phyloP scores from a whole-genome alignment of 1,140 invertebrate species.

The Lepidurus arcticus region DNA sequence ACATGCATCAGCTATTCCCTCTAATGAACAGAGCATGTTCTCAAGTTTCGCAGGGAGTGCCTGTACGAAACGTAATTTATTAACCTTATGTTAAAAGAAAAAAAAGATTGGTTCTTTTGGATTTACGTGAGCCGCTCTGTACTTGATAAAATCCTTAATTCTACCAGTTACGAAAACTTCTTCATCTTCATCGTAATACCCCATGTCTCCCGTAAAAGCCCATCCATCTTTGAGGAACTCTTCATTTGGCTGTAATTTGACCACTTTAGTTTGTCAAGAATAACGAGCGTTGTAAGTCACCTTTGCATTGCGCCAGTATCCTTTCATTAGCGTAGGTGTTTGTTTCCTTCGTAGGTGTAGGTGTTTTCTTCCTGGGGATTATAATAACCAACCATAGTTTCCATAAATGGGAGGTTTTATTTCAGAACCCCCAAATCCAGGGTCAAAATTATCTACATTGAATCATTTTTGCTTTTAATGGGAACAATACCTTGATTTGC shows the following conservation, averaged over 20 bases:
- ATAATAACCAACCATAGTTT: no score
- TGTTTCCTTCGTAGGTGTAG: no score
- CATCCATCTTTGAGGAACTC: conserved; percentile 47
- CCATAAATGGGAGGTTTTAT: no score
- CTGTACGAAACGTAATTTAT: neutral
- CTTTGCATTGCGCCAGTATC: neutral
- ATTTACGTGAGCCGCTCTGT: conserved; percentile 29
- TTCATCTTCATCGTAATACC: conserved; percentile 39
- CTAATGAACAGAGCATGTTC: conserved; percentile 43
- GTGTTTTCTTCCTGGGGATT: no score
- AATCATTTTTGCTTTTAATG: no score
- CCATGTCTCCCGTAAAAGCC: conserved; percentile 49
- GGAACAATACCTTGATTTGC: no score
- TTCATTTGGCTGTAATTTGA: conserved; percentile 43
- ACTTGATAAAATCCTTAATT: conserved; percentile 37
- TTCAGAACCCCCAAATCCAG: no score
- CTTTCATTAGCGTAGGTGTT: neutral
- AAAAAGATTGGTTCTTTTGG: neutral
- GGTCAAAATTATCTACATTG: no score
- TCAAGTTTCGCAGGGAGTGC: conserved; percentile 40
- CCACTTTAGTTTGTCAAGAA: neutral
- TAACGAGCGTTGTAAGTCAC: neutral
- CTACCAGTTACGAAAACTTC: conserved; percentile 37
- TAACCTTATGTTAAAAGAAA: neutral
- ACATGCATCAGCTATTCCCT: conserved; percentile 45